phyloP scores from a whole-genome alignment of 2,888 invertebrate genomes.

The Heliconius hortense region DNA sequence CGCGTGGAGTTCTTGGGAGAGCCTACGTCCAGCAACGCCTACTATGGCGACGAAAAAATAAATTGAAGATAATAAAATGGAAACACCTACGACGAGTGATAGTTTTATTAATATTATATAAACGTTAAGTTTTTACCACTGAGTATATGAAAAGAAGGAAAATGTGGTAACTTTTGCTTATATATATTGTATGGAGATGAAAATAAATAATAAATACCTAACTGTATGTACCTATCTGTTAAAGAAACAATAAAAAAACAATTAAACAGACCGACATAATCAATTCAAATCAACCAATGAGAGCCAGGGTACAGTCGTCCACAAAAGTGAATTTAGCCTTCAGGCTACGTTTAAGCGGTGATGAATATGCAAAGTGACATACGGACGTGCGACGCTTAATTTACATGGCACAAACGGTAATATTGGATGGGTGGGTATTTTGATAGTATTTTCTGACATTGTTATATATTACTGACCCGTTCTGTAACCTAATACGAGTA shows the following conservation, averaged over 20 bases:
- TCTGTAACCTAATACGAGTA: background rate
- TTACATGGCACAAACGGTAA: slow-evolving; percentile 34
- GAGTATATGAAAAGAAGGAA: background rate
- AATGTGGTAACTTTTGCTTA: background rate
- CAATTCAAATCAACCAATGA: slow-evolving; percentile 39
- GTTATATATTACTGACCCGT: slow-evolving; percentile 3
- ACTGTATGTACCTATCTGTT: background rate
- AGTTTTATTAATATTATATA: too few relatives aligned
- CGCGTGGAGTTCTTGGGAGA: too few relatives aligned
- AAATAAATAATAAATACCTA: too few relatives aligned
- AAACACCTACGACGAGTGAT: too few relatives aligned
- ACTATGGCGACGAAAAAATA: too few relatives aligned
- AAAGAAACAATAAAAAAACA: slow-evolving; percentile 6
- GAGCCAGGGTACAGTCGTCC: slow-evolving; percentile 44
- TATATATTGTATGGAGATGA: background rate
- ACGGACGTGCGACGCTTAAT: slow-evolving; percentile 36
- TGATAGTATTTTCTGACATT: slow-evolving; percentile 30
- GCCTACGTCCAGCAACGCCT: too few relatives aligned
- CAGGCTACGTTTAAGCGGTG: slow-evolving; percentile 51
- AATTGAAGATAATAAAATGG: too few relatives aligned
- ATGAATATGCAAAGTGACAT: slow-evolving; percentile 62
- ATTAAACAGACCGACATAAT: slow-evolving; percentile 25
- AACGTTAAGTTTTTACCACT: background rate
- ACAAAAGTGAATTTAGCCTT: slow-evolving; percentile 49
- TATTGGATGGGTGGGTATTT: slow-evolving; percentile 33